Evolutionary conservation across 2,797 vertebrate genomes (phyloP).

Genomic region (Selene dorsalis): DNA sequence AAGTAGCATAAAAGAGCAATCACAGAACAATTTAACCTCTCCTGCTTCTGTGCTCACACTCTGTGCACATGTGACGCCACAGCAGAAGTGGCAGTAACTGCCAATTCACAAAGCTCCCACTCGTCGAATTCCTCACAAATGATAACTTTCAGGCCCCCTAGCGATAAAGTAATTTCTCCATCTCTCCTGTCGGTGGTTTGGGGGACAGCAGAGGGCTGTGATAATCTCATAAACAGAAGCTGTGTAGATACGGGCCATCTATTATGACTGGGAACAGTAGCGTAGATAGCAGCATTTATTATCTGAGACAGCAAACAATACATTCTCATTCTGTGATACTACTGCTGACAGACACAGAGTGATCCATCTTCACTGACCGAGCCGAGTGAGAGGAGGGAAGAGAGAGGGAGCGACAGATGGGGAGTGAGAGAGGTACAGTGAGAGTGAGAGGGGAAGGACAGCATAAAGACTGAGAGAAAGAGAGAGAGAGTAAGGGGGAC

Average conservation of each 20-base stretch:
- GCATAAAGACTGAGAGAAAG: slow-evolving; percentile 28
- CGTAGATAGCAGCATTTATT: slow-evolving; percentile 83
- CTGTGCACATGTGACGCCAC: slow-evolving; percentile 55
- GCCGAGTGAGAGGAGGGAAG: slow-evolving; percentile 62
- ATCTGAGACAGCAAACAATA: slow-evolving; percentile 83
- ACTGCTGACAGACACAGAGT: slow-evolving; percentile 82
- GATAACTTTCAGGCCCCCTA: slow-evolving; percentile 80
- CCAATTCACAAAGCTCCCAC: slow-evolving; percentile 78
- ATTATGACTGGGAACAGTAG: slow-evolving; percentile 82
- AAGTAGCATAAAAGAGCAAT: slow-evolving; percentile 78
- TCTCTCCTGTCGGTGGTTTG: slow-evolving; percentile 78
- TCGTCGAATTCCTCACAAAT: slow-evolving; percentile 76
- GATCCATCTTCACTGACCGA: slow-evolving; percentile 80
- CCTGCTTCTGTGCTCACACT: slow-evolving; percentile 64
- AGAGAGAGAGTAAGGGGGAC: slow-evolving; percentile 6
- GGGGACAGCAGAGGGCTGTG: slow-evolving; percentile 73
- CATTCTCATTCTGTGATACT: slow-evolving; percentile 85
- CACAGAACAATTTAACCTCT: slow-evolving; percentile 80
- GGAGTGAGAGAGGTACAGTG: slow-evolving; percentile 60
- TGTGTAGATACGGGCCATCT: slow-evolving; percentile 82
- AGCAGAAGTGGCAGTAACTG: slow-evolving; percentile 71
- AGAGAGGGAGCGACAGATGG: slow-evolving; percentile 68
- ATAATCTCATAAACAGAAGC: slow-evolving; percentile 85
- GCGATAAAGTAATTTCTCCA: slow-evolving; percentile 83
- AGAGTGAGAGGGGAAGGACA: slow-evolving; percentile 52